phyloP scores from a whole-genome alignment of 2,797 vertebrate species.

The Nyctalus aviator region DNA sequence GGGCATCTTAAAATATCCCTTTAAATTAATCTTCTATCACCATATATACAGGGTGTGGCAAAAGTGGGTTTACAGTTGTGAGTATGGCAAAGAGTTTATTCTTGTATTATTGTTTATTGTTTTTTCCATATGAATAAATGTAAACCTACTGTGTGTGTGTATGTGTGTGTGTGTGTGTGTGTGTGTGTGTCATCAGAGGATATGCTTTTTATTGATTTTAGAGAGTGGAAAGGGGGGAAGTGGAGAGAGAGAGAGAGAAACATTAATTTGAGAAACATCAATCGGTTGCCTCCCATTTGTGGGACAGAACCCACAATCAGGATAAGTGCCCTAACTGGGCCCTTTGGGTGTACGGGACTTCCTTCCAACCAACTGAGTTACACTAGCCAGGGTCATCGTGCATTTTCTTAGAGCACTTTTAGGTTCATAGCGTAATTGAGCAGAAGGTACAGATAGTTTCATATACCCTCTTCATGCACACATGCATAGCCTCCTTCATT shows the following conservation, averaged over 20 bases:
- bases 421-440: background rate
- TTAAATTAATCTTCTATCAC: background rate
- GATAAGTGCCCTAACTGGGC: too few relatives aligned
- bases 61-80: too few relatives aligned
- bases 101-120: too few relatives aligned
- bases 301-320: background rate
- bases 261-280: background rate
- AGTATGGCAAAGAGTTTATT: too few relatives aligned
- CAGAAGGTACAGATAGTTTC: background rate
- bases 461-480: fast-evolving
- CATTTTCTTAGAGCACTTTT: background rate
- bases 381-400: background rate
- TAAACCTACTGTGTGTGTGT: background rate
- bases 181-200: background rate
- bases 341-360: background rate
- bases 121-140: too few relatives aligned
- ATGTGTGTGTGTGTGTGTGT: too few relatives aligned
- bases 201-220: background rate
- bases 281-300: background rate
- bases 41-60: too few relatives aligned
- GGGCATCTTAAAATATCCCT: background rate
- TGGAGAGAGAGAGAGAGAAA: background rate
- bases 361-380: background rate
- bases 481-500: background rate
- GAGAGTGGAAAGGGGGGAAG: background rate